Conservation (phyloP, 2,888 invertebrate species). For the Merodon equestris region DNA sequence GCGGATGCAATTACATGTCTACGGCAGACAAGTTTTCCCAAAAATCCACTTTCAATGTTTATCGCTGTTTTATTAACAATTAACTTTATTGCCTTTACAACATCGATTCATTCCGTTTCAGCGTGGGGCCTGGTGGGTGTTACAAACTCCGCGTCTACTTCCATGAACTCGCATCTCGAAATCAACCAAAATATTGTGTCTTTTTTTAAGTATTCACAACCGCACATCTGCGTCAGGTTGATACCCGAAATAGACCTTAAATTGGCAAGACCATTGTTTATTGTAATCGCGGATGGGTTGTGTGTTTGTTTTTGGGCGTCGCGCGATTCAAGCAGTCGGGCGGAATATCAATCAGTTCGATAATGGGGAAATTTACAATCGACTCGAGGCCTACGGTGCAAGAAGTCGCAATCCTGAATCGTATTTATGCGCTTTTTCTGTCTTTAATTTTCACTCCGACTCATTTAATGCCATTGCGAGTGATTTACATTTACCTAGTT, state of each 20-base stretch:
- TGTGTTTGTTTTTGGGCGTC: conserved; percentile 15
- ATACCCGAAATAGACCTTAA: conserved; percentile 28
- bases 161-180: conserved; percentile 19
- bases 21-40: too few species aligned
- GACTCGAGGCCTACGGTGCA: conserved; percentile 21
- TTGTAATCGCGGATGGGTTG: not conserved
- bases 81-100: conserved; percentile 38
- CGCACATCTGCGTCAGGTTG: conserved; percentile 13
- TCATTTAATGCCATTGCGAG: too few species aligned
- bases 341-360: conserved; percentile 48
- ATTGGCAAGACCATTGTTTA: conserved; percentile 3
- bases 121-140: conserved; percentile 18
- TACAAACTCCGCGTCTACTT: conserved; percentile 25
- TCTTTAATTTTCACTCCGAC: too few species aligned
- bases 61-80: conserved; percentile 47
- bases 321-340: conserved; percentile 31
- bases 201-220: conserved; percentile 31
- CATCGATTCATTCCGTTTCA: conserved; percentile 14
- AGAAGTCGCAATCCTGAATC: conserved; percentile 19
- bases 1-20: not conserved
- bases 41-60: conserved; percentile 28
- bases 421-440: too few species aligned
- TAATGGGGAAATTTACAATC: conserved; percentile 48
- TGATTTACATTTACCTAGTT: conserved; percentile 28
- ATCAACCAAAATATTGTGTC: not conserved